Evolutionary conservation across 2,797 vertebrate species (phyloP).

Genomic region (Eulemur rubriventer): DNA sequence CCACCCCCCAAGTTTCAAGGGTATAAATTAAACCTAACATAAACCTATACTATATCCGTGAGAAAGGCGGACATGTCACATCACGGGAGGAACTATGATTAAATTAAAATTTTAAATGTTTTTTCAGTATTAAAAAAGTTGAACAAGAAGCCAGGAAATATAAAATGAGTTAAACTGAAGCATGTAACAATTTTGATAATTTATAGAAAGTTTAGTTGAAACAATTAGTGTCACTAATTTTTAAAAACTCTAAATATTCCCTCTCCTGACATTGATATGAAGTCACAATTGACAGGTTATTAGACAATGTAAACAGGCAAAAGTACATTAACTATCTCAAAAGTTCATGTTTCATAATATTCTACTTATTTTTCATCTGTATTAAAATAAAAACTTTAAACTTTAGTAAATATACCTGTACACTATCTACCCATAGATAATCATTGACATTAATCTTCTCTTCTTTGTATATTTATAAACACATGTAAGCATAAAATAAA

Average conservation of each 20-base stretch:
- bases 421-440: not conserved
- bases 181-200: not conserved
- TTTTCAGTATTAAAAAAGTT: not conserved
- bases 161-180: not conserved
- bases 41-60: not conserved
- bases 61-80: not conserved
- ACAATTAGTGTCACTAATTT: not conserved
- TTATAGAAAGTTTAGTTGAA: not conserved
- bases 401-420: not conserved
- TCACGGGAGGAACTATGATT: not conserved
- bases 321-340: not conserved
- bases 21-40: not conserved
- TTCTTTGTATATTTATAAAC: not conserved
- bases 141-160: not conserved
- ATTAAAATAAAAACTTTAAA: not conserved
- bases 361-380: not conserved
- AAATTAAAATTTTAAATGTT: not conserved
- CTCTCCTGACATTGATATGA: not conserved
- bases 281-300: not conserved
- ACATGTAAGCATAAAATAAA: not conserved
- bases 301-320: not conserved
- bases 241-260: not conserved
- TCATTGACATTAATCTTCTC: not conserved
- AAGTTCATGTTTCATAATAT: not conserved
- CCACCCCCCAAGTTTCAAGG: not conserved